Percentiles rank a stretch among this genome's conserved stretches.
These are phyloP conservation scores for Xestia xanthographa DNA, from an alignment of 2,888 invertebrate species.

Conservation along the genomic window DNA sequence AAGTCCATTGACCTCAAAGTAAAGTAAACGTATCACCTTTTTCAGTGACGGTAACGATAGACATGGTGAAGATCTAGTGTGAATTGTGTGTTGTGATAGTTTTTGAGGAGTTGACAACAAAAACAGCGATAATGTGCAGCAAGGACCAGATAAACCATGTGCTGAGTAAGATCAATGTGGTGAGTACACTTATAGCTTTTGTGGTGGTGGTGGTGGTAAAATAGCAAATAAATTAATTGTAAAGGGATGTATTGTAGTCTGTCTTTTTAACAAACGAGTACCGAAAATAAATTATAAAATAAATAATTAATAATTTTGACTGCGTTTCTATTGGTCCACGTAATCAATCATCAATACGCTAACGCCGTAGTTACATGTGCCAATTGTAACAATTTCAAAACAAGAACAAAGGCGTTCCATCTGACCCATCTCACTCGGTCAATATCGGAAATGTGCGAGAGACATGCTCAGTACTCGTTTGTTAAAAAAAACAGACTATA, in stretches of 20 bases:
- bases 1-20: conserved; percentile 65
- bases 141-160: conserved; percentile 93
- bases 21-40: conserved; percentile 61
- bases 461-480: no score
- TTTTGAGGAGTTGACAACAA: conserved; percentile 65
- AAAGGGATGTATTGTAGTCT: background rate
- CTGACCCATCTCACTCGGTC: no score
- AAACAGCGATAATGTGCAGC: conserved; percentile 90
- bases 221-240: background rate
- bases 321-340: no score
- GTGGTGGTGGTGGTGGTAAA: background rate
- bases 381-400: no score
- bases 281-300: no score
- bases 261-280: no score
- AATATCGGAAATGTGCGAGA: no score
- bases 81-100: conserved; percentile 79
- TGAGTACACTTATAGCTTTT: conserved; percentile 81
- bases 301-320: no score
- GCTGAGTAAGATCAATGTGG: conserved; percentile 94
- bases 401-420: no score
- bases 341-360: no score
- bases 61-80: conserved; percentile 68
- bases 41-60: conserved; percentile 60
- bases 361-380: no score
- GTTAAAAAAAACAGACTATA: no score